A percentile compares a stretch with the other conserved stretches of the same genome.
Conservation (phyloP, 1,140 invertebrate genomes). For the Zeugodacus cucurbitae region DNA sequence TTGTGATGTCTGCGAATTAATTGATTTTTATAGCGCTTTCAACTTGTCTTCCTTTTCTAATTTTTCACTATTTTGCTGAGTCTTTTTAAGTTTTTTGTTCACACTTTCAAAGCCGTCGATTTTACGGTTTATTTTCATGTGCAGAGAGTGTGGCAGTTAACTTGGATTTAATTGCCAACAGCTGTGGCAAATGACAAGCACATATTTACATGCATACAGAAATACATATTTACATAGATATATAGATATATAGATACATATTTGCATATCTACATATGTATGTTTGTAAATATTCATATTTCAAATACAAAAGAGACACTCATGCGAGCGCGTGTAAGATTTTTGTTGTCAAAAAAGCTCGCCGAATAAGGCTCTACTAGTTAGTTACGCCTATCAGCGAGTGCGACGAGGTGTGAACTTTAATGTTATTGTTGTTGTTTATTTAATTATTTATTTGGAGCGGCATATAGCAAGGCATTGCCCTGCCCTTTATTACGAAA, state of each 20-base stretch:
- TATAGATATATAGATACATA: neutral
- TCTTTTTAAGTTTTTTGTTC: neutral
- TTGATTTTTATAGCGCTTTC: neutral
- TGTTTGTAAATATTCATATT: neutral
- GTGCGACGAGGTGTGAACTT: neutral
- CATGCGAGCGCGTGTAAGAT: neutral
- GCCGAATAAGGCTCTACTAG: slow-evolving; percentile 1
- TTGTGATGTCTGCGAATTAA: neutral
- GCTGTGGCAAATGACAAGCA: neutral
- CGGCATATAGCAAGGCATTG: neutral
- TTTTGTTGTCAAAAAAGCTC: neutral
- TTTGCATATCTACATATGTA: neutral
- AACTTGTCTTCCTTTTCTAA: neutral
- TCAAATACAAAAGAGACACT: neutral
- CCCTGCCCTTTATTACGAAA: neutral
- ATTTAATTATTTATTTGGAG: neutral
- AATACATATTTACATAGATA: neutral
- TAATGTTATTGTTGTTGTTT: neutral
- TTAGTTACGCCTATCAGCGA: slow-evolving; percentile 13
- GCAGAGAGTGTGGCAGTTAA: neutral
- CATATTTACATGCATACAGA: neutral
- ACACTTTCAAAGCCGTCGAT: neutral
- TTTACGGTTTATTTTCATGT: slow-evolving; percentile 9
- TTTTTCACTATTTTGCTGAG: neutral
- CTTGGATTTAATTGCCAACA: slow-evolving; percentile 30